These are phyloP conservation scores for Trichopoda pennipes DNA, from an alignment of 2,888 invertebrate species.

Conservation along the genomic window DNA sequence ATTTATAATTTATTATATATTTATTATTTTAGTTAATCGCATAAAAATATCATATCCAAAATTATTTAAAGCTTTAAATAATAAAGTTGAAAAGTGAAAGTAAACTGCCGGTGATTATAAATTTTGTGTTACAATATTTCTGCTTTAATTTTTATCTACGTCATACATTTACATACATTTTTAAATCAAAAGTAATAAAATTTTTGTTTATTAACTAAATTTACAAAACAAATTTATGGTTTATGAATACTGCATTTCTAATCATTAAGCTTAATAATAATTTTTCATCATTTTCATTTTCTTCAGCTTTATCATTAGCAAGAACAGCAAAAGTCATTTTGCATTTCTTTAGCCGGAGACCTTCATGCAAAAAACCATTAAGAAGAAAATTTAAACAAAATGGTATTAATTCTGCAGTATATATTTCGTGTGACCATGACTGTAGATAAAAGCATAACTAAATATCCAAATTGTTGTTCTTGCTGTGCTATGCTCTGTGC, in stretches of 20 bases:
- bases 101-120: too few species aligned
- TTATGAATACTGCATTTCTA: background rate
- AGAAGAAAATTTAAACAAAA: conserved; percentile 24
- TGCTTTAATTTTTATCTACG: too few species aligned
- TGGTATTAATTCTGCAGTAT: conserved; percentile 45
- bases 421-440: background rate
- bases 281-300: conserved; percentile 38
- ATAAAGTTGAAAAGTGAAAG: too few species aligned
- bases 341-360: conserved; percentile 7
- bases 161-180: too few species aligned
- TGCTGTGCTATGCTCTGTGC: background rate
- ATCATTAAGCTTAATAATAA: conserved; percentile 5
- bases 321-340: background rate
- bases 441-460: background rate
- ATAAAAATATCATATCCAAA: too few species aligned
- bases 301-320: background rate
- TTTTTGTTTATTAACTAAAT: too few species aligned
- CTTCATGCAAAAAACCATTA: conserved; percentile 14
- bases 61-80: too few species aligned
- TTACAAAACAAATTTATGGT: too few species aligned
- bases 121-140: too few species aligned
- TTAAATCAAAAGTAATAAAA: too few species aligned
- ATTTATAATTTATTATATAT: too few species aligned
- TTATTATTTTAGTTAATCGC: too few species aligned
- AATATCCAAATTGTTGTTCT: background rate